Evolutionary conservation across 1,140 invertebrate species (phyloP).

Genomic region (Alviniconcha marisindica): DNA sequence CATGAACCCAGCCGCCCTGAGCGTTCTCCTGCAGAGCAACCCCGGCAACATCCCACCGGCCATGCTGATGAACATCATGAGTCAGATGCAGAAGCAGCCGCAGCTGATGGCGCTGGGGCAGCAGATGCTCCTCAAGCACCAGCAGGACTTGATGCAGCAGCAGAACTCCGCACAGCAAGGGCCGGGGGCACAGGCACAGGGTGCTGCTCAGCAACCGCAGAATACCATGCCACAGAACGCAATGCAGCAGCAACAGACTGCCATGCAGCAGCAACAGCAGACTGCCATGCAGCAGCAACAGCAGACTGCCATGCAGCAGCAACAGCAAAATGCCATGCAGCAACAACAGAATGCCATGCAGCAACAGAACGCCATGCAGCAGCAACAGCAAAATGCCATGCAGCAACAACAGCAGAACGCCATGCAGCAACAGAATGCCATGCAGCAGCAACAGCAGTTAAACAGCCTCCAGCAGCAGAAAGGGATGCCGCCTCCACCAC

Average conservation of each 20-base stretch:
- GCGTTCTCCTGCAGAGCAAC: slow-evolving; percentile 13
- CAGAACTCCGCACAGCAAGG: slow-evolving; percentile 6
- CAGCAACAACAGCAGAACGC: not conserved
- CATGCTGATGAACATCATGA: slow-evolving; percentile 17
- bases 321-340: not conserved
- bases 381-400: not conserved
- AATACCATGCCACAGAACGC: not conserved
- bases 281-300: not conserved
- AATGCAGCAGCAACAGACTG: not conserved
- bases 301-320: not conserved
- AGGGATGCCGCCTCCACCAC: not conserved
- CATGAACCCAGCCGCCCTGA: not conserved
- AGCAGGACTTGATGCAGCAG: slow-evolving; percentile 36
- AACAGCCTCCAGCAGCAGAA: not conserved
- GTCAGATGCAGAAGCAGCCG: slow-evolving; percentile 21
- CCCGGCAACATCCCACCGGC: slow-evolving; percentile 16
- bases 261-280: not conserved
- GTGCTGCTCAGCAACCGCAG: not conserved
- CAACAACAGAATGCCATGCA: slow-evolving; percentile 23
- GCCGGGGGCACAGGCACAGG: not conserved
- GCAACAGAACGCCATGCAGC: not conserved
- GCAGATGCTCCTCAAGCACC: slow-evolving; percentile 35
- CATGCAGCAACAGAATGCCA: not conserved
- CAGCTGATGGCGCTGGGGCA: slow-evolving; percentile 24
- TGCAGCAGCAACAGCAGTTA: not conserved